phyloP scores from a whole-genome alignment of 2,888 invertebrate species.

The Thymelicus acteon region DNA sequence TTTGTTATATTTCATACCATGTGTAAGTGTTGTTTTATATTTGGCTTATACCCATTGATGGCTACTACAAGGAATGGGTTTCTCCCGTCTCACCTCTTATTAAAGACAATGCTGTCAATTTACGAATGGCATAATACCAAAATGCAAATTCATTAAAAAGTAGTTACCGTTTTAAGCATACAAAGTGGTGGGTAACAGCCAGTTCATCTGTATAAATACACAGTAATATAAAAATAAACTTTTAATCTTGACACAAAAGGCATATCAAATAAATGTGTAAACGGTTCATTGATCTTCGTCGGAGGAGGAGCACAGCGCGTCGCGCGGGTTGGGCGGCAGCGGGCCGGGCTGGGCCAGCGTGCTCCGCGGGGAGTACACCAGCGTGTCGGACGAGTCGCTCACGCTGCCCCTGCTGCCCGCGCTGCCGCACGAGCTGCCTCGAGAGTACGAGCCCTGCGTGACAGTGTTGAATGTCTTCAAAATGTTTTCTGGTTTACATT shows the following conservation, averaged over 20 bases:
- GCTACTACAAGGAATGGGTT: too few species aligned
- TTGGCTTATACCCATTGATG: too few species aligned
- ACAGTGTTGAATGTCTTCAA: not conserved
- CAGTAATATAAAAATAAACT: conserved; percentile 29
- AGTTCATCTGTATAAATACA: too few species aligned
- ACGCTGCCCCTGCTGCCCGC: conserved; percentile 60
- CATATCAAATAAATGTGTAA: conserved; percentile 52
- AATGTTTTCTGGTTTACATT: too few species aligned
- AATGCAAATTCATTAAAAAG: too few species aligned
- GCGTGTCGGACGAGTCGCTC: conserved; percentile 73
- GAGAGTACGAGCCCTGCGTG: conserved; percentile 5
- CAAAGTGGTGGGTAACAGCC: too few species aligned
- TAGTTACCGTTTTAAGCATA: too few species aligned
- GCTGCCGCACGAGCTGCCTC: conserved; percentile 53
- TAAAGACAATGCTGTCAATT: too few species aligned
- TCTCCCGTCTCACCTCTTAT: too few species aligned
- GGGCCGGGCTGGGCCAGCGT: conserved; percentile 35
- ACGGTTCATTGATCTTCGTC: conserved; percentile 60
- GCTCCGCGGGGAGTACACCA: conserved; percentile 61
- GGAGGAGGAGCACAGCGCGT: conserved; percentile 67
- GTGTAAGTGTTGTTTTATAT: too few species aligned
- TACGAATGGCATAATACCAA: too few species aligned
- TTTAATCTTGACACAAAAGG: conserved; percentile 52
- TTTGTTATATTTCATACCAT: too few species aligned
- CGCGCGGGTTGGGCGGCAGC: conserved; percentile 60